These are phyloP conservation scores for Aphodius granarius DNA, from an alignment of 2,888 invertebrate species.

Conservation along the genomic window DNA sequence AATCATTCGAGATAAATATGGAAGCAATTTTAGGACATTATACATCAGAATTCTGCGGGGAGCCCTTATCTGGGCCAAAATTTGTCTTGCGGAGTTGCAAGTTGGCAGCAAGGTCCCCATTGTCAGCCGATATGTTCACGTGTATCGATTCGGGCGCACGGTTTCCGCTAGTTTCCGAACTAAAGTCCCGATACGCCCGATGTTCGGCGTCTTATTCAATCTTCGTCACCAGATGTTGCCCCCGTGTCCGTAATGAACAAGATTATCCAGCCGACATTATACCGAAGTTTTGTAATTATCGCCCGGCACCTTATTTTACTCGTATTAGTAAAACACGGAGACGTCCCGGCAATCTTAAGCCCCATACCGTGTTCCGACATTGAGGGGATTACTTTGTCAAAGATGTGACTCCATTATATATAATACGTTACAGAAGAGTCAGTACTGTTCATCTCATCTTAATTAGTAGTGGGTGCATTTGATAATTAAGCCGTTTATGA, in stretches of 20 bases:
- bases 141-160: neutral
- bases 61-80: neutral
- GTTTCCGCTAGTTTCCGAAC: neutral
- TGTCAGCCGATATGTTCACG: neutral
- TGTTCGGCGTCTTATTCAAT: slow-evolving; percentile 3
- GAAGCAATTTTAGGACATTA: no score
- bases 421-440: neutral
- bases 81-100: neutral
- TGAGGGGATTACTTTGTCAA: neutral
- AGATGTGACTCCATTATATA: neutral
- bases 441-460: neutral
- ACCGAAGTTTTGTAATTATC: neutral
- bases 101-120: neutral
- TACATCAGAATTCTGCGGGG: neutral
- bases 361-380: no score
- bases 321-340: neutral
- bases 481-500: neutral
- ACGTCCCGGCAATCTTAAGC: neutral
- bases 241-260: slow-evolving; percentile 2
- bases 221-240: slow-evolving; percentile 7
- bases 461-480: neutral
- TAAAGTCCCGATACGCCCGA: neutral
- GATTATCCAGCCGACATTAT: slow-evolving; percentile 6
- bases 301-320: neutral
- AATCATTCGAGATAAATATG: no score